phyloP scores from a whole-genome alignment of 2,113 vertebrate species.

The Cairina moschata region DNA sequence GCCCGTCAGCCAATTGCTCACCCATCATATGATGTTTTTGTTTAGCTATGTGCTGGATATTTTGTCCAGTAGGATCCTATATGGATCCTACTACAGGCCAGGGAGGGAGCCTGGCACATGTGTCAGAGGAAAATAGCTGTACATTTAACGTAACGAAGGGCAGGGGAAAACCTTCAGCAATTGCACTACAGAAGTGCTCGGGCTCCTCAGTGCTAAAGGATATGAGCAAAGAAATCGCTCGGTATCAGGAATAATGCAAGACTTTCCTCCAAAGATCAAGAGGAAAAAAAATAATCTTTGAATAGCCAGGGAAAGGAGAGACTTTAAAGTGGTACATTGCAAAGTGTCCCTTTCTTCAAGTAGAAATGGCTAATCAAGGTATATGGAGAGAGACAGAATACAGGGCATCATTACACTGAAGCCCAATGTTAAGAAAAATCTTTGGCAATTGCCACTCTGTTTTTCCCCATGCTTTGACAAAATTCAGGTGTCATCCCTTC shows the following conservation, averaged over 20 bases:
- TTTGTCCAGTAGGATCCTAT: no score
- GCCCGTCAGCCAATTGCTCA: no score
- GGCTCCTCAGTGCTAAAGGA: not conserved
- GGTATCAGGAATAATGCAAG: not conserved
- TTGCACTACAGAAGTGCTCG: fast-evolving
- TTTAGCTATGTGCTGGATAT: no score
- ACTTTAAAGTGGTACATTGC: not conserved
- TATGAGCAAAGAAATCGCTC: not conserved
- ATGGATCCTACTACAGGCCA: no score
- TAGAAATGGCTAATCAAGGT: not conserved
- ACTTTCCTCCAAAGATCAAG: not conserved
- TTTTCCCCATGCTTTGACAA: not conserved
- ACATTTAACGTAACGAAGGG: fast-evolving
- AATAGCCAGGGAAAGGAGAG: not conserved
- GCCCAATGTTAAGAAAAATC: not conserved
- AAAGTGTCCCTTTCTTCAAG: not conserved
- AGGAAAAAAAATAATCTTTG: not conserved
- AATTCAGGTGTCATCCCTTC: not conserved
- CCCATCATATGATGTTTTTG: no score
- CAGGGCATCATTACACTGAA: not conserved
- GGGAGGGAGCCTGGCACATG: not conserved
- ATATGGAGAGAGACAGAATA: not conserved
- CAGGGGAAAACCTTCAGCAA: not conserved
- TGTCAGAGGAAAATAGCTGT: not conserved
- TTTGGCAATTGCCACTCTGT: not conserved